phyloP scores from a whole-genome alignment of 2,113 vertebrate species.

The Corapipo altera region DNA sequence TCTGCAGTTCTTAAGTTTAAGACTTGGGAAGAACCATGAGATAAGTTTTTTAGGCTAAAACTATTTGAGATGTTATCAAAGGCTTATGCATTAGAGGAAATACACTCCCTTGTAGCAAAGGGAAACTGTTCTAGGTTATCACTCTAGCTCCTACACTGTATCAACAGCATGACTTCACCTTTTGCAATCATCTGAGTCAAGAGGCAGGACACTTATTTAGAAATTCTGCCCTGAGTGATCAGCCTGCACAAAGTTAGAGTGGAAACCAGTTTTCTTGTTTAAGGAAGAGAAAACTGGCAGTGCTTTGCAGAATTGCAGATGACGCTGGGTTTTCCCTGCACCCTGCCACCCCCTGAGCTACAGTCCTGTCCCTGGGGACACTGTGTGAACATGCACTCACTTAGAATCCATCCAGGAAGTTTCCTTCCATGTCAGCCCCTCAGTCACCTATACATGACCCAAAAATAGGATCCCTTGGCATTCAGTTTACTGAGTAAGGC shows the following conservation, averaged over 20 bases:
- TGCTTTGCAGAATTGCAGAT: neutral
- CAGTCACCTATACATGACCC: neutral
- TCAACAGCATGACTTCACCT: slow-evolving; percentile 25
- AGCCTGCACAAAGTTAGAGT: neutral
- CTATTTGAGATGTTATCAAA: neutral
- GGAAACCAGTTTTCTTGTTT: slow-evolving; percentile 16
- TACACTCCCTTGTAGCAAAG: neutral
- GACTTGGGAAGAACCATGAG: neutral
- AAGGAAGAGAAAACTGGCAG: neutral
- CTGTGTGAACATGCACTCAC: neutral
- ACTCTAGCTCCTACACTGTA: neutral
- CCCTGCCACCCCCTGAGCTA: neutral
- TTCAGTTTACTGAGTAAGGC: neutral
- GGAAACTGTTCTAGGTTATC: slow-evolving; percentile 7
- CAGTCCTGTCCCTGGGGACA: neutral
- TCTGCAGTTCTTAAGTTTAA: neutral
- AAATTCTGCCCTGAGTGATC: neutral
- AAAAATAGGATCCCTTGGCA: neutral
- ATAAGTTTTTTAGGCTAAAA: neutral
- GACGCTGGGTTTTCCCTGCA: neutral
- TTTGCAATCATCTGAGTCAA: slow-evolving; percentile 37
- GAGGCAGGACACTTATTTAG: slow-evolving; percentile 21
- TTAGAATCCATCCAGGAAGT: neutral
- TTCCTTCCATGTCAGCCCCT: neutral
- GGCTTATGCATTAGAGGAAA: neutral